Base-by-base conservation (phyloP, 2,888 invertebrate genomes). In the Drosophila tanythrix region DNA sequence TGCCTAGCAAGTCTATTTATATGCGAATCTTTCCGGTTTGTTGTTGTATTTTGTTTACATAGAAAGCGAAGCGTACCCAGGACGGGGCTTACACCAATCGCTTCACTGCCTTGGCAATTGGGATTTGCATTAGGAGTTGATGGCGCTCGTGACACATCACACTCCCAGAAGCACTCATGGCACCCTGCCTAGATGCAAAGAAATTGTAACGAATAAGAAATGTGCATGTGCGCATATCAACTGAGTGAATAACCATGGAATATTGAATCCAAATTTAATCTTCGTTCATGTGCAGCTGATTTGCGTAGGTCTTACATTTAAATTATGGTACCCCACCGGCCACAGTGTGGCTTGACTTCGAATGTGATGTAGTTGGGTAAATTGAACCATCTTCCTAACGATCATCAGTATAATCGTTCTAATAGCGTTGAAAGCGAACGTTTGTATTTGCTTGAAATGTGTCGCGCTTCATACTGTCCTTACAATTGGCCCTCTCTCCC, bases 101-200 rank as follows among this genome's bases (percentile, higher is more conserved):
- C 74, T 71, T 73, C 74, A 74, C 62, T 77, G 66, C 66, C 58
- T 65, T 69, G 67, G 60, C 73, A 63, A 70, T 65, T 64, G 71
- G 68, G 65, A 82, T 83, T 82, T 83, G 76, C 83, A 82, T 79
- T 72, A 67, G 51, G 31, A 70, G 56, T 27, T 50, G 60, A 38
- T 56, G 61, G 48, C 81, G 70, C 58, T 46, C 29, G 57, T 76
- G 78, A 58, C 63, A 67, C 21, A 43, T 53, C 29, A n/a, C 53
- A 62, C 50, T 61, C 71, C 43, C 27, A 50, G 40, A 40, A 36
- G 11, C 38, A 51, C 46, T 53, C 25, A 43, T 57, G 46, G 38
- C 74, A 59, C 38, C n/a, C 36, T 33, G 75, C 69, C 75, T 63
- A n/a, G 13, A 8, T 15, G 3, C 8, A 40, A 55, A 27, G n/a